phyloP scores from a whole-genome alignment of 2,888 invertebrate genomes.

The Idaea aversata region DNA sequence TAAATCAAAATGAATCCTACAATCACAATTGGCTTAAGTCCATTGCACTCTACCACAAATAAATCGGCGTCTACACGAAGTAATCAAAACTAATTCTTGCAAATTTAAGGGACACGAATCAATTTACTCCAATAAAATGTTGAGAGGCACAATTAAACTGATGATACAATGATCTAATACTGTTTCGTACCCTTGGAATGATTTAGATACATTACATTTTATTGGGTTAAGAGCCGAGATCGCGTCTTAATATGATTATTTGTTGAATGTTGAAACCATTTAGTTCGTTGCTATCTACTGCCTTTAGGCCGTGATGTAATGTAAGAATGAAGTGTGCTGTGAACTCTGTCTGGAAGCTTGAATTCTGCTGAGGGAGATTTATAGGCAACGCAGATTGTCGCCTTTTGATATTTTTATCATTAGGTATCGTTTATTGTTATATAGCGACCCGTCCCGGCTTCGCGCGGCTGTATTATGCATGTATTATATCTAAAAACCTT shows the following conservation, averaged over 20 bases:
- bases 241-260: background rate
- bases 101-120: background rate
- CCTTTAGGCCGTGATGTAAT: background rate
- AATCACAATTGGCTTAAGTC: background rate
- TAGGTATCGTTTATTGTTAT: too few species aligned
- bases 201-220: background rate
- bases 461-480: too few species aligned
- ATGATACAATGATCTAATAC: background rate
- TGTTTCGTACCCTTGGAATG: background rate
- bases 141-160: background rate
- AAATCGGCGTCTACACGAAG: background rate
- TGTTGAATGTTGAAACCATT: background rate
- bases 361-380: background rate
- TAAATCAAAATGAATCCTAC: background rate
- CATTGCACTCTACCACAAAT: background rate
- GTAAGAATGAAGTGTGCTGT: background rate
- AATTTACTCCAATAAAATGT: background rate
- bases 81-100: background rate
- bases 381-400: background rate
- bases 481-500: too few species aligned
- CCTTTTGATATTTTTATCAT: too few species aligned
- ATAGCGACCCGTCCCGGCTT: too few species aligned
- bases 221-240: slow-evolving; percentile 3
- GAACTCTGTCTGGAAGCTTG: background rate
- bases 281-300: background rate